These are phyloP conservation scores for Apostichopus californicus DNA, from an alignment of 35 echinoderm and acorn worm genomes.

Conservation along the genomic window DNA sequence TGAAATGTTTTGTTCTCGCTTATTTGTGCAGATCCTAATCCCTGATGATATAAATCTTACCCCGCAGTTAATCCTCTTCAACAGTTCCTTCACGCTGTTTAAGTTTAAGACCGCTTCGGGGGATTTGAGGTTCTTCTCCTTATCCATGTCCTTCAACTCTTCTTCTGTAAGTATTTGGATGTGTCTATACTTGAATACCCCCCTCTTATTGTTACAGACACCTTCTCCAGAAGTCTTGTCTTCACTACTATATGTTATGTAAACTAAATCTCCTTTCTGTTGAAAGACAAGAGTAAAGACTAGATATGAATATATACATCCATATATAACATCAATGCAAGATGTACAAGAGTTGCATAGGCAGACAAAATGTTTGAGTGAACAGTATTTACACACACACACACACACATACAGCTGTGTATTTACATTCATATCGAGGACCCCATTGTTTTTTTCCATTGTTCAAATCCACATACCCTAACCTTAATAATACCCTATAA, in stretches of 20 bases:
- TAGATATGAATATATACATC: no score
- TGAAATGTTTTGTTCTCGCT: no score
- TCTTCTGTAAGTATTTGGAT: constrained; percentile 15
- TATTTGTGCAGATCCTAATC: no score
- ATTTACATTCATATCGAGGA: no score
- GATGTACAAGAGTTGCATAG: no score
- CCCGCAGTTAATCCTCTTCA: constrained; percentile 55
- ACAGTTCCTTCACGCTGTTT: constrained; percentile 47
- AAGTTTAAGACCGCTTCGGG: constrained; percentile 56
- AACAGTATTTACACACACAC: no score
- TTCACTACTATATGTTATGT: constrained; percentile 41
- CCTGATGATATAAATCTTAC: constrained; percentile 1
- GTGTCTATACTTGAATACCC: constrained; percentile 53
- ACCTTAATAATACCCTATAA: no score
- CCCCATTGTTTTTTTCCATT: no score
- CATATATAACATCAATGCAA: no score
- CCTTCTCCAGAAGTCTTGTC: constrained; percentile 38
- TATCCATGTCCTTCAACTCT: constrained; percentile 23
- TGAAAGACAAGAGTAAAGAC: not conserved
- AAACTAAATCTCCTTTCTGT: constrained; percentile 62
- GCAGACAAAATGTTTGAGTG: no score
- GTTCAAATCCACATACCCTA: no score
- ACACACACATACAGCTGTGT: no score
- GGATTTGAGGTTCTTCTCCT: constrained; percentile 28
- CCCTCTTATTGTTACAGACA: constrained; percentile 48